Base-by-base conservation (phyloP, 2,797 vertebrate species). In the Linurgus olivaceus region DNA sequence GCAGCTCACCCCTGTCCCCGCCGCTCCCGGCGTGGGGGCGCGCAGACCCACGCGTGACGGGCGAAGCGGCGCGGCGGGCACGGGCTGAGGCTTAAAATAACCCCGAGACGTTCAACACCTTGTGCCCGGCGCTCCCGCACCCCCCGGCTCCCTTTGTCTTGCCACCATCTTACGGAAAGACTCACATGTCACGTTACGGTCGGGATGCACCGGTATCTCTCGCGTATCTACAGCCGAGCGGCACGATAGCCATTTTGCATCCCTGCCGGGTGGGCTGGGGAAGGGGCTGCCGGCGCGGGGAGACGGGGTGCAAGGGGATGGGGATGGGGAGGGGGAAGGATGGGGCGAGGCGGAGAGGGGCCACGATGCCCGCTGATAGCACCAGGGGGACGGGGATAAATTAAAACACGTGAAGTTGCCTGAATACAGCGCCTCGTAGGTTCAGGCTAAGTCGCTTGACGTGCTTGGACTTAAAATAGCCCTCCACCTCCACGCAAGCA, bases 241-340 rank as follows among this genome's bases (percentile, higher is more conserved):
- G 96, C 96, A 92, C 95, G 95, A 97, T 95, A 95, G 98, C 97
- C 98, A 98, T 98, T 98, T 98, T 97, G 97, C 97, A 96, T 94
- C 97, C 96, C 79, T 91, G 88, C 89, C 84, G 75, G 95, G 95
- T 35, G 96, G 96, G 95, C 96, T 97, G 95, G 85, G 83, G 94
- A 96, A 96, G 94, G 95, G 93, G 89, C 90, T 95, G 87, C 68
- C 52, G 21, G 67, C 52, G 33, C 21, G 52, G 50, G 94, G 37
- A 38, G 25, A 23, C 26, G 73, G 55, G 50, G 16, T 17, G 57
- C 75, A 42, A 61, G 63, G 71, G n/a, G 40, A 24, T 16, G 63
- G 71, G 29, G 40, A 24, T 16, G 23, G 28, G 11, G 6, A 45
- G 17, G 12, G 9, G 7, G 7, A 70, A 42, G 50, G 50, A 76